Evolutionary conservation across 2,888 invertebrate genomes (phyloP).

Genomic region (Drosophila diplacantha): DNA sequence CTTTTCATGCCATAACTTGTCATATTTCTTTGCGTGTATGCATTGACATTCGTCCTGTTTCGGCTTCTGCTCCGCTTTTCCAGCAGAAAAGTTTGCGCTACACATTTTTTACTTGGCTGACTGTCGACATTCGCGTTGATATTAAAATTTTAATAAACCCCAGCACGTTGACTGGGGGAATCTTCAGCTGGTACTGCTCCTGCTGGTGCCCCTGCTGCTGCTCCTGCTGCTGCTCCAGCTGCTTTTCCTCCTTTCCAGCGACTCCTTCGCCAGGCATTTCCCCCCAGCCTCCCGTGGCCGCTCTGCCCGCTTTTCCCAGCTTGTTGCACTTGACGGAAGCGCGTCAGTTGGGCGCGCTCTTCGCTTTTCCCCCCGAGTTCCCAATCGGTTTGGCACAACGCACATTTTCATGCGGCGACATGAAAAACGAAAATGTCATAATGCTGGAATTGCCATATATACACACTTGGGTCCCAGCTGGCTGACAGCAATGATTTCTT

Average conservation of each 20-base stretch:
- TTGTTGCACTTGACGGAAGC: conserved; percentile 71
- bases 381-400: conserved; percentile 56
- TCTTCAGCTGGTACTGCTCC: conserved; percentile 36
- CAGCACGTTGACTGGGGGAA: conserved; percentile 53
- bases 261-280: neutral
- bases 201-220: neutral
- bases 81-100: conserved; percentile 53
- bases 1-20: neutral
- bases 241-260: conserved; percentile 3
- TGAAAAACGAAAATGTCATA: conserved; percentile 68
- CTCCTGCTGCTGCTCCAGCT: conserved; percentile 1
- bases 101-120: conserved; percentile 70
- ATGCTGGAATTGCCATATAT: conserved; percentile 45
- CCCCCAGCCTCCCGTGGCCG: neutral
- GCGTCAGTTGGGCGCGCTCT: conserved; percentile 58
- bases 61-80: conserved; percentile 21
- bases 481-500: conserved; percentile 42
- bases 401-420: conserved; percentile 68
- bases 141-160: conserved; percentile 72
- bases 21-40: conserved; percentile 39
- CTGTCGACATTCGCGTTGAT: conserved; percentile 69
- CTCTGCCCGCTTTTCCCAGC: conserved; percentile 40
- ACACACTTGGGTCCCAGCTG: conserved; percentile 56
- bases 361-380: conserved; percentile 13
- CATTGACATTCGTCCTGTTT: conserved; percentile 61